Conservation (phyloP, 2,797 vertebrate genomes). For the Etheostoma perlongum region DNA sequence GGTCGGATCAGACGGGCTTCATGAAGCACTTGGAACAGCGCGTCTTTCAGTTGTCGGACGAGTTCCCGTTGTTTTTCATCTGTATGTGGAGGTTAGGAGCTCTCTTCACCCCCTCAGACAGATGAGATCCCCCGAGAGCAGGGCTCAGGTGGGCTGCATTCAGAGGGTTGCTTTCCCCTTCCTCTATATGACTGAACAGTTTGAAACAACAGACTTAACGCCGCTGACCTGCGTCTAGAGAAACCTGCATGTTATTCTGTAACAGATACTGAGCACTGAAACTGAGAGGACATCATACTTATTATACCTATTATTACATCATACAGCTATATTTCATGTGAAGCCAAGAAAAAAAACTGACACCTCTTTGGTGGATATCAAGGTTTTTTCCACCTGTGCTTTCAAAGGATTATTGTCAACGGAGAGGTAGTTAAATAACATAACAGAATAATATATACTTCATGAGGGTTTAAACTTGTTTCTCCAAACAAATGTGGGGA, state of each 20-base stretch:
- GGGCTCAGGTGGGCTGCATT: no score
- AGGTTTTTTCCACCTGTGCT: neutral
- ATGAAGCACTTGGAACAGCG: slow-evolving; percentile 82
- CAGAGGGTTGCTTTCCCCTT: neutral
- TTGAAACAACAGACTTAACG: no score
- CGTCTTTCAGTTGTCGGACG: slow-evolving; percentile 86
- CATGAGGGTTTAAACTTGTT: neutral
- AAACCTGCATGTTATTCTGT: no score
- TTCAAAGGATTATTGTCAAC: no score
- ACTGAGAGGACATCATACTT: neutral
- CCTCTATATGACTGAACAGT: neutral
- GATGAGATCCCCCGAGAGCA: no score
- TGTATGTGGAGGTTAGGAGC: slow-evolving; percentile 89
- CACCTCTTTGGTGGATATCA: neutral
- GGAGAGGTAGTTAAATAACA: neutral
- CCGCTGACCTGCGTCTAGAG: no score
- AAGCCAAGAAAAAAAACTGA: neutral
- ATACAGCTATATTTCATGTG: neutral
- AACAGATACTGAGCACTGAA: no score
- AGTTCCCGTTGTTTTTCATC: slow-evolving; percentile 91
- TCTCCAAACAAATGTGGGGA: neutral
- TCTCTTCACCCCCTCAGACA: slow-evolving; percentile 75
- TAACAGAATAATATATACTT: neutral
- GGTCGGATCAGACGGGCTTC: slow-evolving; percentile 72
- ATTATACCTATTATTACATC: neutral